phyloP scores from a whole-genome alignment of 2,113 vertebrate genomes.

The Microcebus murinus region DNA sequence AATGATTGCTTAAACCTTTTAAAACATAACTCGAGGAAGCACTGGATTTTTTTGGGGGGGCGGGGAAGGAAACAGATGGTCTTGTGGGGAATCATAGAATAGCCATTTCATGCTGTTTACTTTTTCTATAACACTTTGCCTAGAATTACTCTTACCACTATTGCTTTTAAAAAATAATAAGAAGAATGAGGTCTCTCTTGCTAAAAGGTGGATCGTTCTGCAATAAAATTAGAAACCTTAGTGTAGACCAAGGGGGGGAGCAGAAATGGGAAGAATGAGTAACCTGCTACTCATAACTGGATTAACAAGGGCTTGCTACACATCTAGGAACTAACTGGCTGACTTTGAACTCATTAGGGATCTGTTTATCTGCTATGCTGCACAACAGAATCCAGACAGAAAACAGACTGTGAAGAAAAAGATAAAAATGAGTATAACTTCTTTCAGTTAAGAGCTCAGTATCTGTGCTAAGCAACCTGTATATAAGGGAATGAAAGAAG shows the following conservation, averaged over 20 bases:
- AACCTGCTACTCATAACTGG: conserved; percentile 1
- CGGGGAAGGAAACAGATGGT: conserved; percentile 34
- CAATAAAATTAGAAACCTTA: conserved; percentile 47
- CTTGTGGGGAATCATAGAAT: conserved; percentile 63
- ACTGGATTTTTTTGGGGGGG: not conserved
- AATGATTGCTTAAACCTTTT: conserved; percentile 80
- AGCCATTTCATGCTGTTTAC: conserved; percentile 53
- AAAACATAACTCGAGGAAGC: conserved; percentile 72
- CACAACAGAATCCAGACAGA: conserved; percentile 63
- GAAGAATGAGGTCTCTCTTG: not conserved
- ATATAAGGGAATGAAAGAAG: not conserved
- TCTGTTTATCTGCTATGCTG: conserved; percentile 72
- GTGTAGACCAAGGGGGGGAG: not conserved
- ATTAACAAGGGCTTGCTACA: conserved; percentile 36
- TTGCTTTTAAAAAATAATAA: not conserved
- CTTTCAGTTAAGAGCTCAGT: not conserved
- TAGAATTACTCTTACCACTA: conserved; percentile 23
- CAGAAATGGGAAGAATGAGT: not conserved
- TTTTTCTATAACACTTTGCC: conserved; percentile 55
- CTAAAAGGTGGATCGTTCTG: not conserved
- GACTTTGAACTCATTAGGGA: conserved; percentile 37
- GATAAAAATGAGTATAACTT: conserved; percentile 24
- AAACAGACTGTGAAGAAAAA: conserved; percentile 66
- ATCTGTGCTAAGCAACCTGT: not conserved
- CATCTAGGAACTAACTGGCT: not conserved